Percentiles rank a stretch among this genome's conserved stretches.
phyloP scores from a whole-genome alignment of 2,888 invertebrate species.

The Heliconius sara region DNA sequence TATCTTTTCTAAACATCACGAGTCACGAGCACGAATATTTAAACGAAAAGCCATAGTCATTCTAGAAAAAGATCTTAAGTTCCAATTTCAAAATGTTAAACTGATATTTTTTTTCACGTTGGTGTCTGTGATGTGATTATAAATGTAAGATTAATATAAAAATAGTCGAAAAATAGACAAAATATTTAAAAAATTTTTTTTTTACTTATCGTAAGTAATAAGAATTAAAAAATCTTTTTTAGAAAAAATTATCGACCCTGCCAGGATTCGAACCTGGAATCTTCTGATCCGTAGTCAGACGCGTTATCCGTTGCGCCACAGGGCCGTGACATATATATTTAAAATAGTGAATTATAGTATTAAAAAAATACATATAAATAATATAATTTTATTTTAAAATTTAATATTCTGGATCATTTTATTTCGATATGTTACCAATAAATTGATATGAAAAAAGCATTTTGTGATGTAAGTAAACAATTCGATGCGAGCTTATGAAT shows the following conservation, averaged over 20 bases:
- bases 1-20: not conserved
- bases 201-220: slow-evolving; percentile 33
- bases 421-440: not conserved
- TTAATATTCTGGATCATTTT: not conserved
- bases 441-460: not conserved
- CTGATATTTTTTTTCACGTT: no score
- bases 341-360: slow-evolving; percentile 1
- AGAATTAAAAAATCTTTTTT: slow-evolving; percentile 56
- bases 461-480: no score
- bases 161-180: not conserved
- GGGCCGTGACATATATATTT: slow-evolving; percentile 62
- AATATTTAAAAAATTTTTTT: not conserved
- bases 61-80: no score
- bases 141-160: no score
- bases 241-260: slow-evolving; percentile 71
- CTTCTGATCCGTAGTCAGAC: slow-evolving; percentile 89
- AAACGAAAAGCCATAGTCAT: no score
- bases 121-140: no score
- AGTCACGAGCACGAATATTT: no score
- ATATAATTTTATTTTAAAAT: not conserved
- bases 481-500: no score
- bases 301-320: slow-evolving; percentile 88
- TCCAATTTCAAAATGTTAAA: no score
- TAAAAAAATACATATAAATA: not conserved
- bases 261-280: slow-evolving; percentile 87